Conservation (phyloP, 2,797 vertebrate genomes). For the Megaceryle alcyon region DNA sequence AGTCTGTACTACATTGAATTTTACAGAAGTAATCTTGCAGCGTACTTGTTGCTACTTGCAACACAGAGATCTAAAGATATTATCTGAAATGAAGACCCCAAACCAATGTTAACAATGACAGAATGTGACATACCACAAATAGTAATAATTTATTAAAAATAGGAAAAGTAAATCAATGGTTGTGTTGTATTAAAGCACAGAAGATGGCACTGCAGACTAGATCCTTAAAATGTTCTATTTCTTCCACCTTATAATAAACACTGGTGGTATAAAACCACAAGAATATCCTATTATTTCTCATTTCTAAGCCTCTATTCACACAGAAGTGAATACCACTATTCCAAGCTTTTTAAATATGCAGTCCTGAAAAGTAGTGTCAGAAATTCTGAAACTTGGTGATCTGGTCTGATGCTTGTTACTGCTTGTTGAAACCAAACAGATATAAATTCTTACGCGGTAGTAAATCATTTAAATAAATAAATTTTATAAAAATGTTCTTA, state of each 20-base stretch:
- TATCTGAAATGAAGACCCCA: background rate
- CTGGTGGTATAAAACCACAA: background rate
- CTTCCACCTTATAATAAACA: background rate
- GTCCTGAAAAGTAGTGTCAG: background rate
- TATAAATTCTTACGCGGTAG: background rate
- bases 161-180: background rate
- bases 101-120: background rate
- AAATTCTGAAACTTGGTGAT: background rate
- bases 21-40: background rate
- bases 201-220: conserved; percentile 72
- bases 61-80: background rate
- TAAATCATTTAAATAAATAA: background rate
- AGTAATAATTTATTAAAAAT: background rate
- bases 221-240: background rate
- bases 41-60: background rate
- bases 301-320: conserved; percentile 21
- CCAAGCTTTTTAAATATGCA: background rate
- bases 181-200: conserved; percentile 42
- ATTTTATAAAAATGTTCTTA: conserved; percentile 8
- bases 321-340: background rate
- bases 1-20: background rate
- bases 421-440: background rate
- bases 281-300: conserved; percentile 6
- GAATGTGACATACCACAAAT: background rate
- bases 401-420: background rate